Evolutionary conservation across 2,888 invertebrate species (phyloP).

Genomic region (Temnothorax unifasciatus): DNA sequence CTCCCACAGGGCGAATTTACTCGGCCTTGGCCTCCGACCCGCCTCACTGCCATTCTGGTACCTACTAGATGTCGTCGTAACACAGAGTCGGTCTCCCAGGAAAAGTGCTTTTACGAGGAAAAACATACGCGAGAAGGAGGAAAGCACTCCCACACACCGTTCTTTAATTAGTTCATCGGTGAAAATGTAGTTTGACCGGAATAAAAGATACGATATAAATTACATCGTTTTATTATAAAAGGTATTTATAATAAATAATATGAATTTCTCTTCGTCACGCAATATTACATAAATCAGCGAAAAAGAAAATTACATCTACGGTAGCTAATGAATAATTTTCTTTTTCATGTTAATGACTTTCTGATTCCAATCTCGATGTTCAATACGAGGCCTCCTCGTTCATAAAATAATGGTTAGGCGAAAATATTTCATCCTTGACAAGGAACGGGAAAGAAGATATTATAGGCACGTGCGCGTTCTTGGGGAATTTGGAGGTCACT

Average conservation of each 20-base stretch:
- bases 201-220: not conserved
- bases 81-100: conserved; percentile 12
- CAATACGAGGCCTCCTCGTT: not conserved
- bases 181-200: not conserved
- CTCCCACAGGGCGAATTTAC: conserved; percentile 55
- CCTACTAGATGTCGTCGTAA: conserved; percentile 47
- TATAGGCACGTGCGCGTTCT: conserved; percentile 78
- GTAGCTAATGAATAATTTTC: conserved; percentile 59
- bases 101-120: conserved; percentile 41
- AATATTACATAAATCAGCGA: not conserved
- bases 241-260: not conserved
- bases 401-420: conserved; percentile 45
- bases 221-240: not conserved
- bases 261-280: not conserved
- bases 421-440: conserved; percentile 71
- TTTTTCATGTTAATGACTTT: conserved; percentile 38
- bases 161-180: conserved; percentile 17
- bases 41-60: conserved; percentile 52
- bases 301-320: too few relatives aligned
- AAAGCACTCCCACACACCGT: not conserved
- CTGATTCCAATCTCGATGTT: conserved; percentile 66
- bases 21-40: conserved; percentile 78
- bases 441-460: conserved; percentile 55
- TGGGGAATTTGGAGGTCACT: conserved; percentile 78
- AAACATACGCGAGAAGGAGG: conserved; percentile 30